Base-by-base conservation (phyloP, 1,140 invertebrate species). In the Pogonomyrmex californicus region DNA sequence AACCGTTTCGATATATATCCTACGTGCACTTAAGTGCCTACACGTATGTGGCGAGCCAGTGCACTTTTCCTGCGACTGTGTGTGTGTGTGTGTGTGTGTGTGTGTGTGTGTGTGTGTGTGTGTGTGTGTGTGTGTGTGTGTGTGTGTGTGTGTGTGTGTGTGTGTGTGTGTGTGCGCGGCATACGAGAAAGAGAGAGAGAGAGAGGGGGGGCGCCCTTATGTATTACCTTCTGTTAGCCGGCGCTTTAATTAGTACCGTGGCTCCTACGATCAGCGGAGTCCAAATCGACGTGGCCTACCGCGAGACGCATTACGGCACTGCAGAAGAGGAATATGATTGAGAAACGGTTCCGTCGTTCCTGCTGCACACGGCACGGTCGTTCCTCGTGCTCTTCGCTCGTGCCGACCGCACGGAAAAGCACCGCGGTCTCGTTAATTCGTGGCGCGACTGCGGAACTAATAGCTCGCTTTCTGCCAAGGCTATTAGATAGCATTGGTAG, bases 1-100 rank as follows among this genome's bases (percentile, higher is more conserved):
- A 90, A 90, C 88, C 73, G 88, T 89, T 90, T 85, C 87, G 68
- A 90, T 90, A 86, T 87, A 87, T 87, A 87, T 30, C 49, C 56
- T 70, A 77, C 54, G 62, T 68, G 77, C 76, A 68, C 54, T 38
- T 75, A 83, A 83, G 68, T 83, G 49, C n/a, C 62, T 51, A 36
- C 63, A 56, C 38, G 30, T 66, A 68, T 14, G 30, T 7, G 38
- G 60, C 58, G 44, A 51, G 44, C 54, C 54, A 41, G 33, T 73
- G 79, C 79, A 83, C 68, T 83, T 83, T 83, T 54, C 17, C n/a
- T 51, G 56, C 41, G 36, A 4, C 10, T 65, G 65, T 54, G 17
- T 54, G 36, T 12, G 82, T n/a, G n/a, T 12, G 38, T n/a, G n/a
- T n/a, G n/a, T n/a, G n/a, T n/a, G n/a, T n/a, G n/a, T n/a, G n/a